A percentile compares a stretch with the other conserved stretches of the same genome.
Conservation (phyloP, 2,113 vertebrate species). For the Typhlomys cinereus region DNA sequence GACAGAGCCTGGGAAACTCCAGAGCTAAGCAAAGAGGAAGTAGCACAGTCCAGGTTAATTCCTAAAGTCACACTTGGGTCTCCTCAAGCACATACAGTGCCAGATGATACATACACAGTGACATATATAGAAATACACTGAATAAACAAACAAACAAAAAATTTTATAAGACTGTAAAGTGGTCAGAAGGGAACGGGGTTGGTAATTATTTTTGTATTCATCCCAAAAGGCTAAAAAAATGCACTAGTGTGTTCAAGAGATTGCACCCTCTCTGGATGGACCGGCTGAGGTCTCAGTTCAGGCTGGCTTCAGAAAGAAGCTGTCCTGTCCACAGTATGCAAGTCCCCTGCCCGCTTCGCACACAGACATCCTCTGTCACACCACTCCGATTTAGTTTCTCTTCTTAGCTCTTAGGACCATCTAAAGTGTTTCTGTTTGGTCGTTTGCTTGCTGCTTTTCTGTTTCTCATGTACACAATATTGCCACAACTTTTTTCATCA, state of each 20-base stretch:
- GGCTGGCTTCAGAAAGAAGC: neutral
- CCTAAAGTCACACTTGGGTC: too few species aligned
- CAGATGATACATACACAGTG: too few species aligned
- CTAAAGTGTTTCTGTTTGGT: neutral
- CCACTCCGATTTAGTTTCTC: neutral
- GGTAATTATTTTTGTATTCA: constrained; percentile 29
- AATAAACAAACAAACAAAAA: too few species aligned
- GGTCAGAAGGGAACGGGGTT: constrained; percentile 23
- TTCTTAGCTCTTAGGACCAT: neutral
- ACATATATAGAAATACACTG: too few species aligned
- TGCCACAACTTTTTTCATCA: constrained; percentile 4
- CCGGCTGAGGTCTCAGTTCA: neutral
- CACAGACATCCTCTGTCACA: neutral
- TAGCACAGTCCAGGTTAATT: too few species aligned
- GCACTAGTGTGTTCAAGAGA: neutral
- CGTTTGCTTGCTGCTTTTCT: neutral
- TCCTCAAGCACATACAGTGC: too few species aligned
- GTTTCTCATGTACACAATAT: neutral
- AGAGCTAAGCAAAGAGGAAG: too few species aligned
- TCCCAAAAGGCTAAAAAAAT: constrained; percentile 17
- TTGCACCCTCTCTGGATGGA: neutral
- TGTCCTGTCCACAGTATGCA: neutral
- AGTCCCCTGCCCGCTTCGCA: fast-evolving
- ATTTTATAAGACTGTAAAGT: too few species aligned
- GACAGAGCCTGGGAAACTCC: too few species aligned